Base-by-base conservation (phyloP, 2,888 invertebrate genomes). In the Athalia cordata region DNA sequence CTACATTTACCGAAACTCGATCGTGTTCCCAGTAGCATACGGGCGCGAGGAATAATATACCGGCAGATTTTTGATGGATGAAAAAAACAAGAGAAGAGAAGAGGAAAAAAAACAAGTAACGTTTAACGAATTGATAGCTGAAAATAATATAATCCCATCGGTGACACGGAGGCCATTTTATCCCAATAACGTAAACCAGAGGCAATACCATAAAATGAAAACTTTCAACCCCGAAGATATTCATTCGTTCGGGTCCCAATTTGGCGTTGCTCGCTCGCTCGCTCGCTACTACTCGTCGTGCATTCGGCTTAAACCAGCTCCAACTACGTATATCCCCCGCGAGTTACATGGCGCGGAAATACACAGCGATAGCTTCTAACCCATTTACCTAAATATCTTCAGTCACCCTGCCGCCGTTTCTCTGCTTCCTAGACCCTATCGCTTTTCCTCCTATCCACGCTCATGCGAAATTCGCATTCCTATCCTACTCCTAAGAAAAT, bases 341-440 rank as follows among this genome's bases (percentile, higher is more conserved):
- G 72, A 84, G 86, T 85, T 89, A 86, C 83, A 87, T 89, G 85
- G 85, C 82, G 85, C 80, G 87, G 88, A 89, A 89, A 85, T 80
- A 80, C 79, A 77, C 77, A 81, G 74, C 81, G 82, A 86, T 87
- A 82, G 85, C 87, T 89, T 88, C 88, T 89, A 87, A 89, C 88
- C 87, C 88, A 87, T 88, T 89, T 88, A 86, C 85, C 87, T 83
- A 87, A 83, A 87, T 86, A 81, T 81, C 67, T 80, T 79, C 79
- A 75, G 74, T 75, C 74, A 75, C 74, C 62, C 62, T 75, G 74
- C 74, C 61, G 62, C 61, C 74, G 47, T 50, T 55, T 49, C 74
- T 45, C 72, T 68, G 29, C 55, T 52, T 68, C 52, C 43, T 68
- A 68, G 68, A 68, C 55, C 55, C 66, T 11, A 13, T n/a, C 11